Percentiles rank a stretch among this genome's conserved stretches.
Conservation (phyloP, 2,797 vertebrate genomes). For the Arctocebus calabarensis region DNA sequence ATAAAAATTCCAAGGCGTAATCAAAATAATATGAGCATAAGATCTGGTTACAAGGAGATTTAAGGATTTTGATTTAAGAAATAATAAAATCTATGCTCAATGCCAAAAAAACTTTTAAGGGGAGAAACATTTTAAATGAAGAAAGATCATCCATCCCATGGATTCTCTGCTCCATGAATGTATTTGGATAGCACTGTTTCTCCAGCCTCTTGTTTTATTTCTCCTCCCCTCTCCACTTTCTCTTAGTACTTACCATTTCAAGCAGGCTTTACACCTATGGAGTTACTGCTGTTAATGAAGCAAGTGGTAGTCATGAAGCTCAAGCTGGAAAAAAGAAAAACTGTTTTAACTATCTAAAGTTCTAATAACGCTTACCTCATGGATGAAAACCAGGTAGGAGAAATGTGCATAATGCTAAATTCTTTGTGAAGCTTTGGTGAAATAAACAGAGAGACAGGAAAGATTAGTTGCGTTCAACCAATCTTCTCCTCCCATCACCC, state of each 20-base stretch:
- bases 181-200: conserved; percentile 13
- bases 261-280: conserved; percentile 75
- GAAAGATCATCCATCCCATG: background rate
- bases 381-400: conserved; percentile 22
- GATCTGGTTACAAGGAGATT: background rate
- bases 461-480: conserved; percentile 55
- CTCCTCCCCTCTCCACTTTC: conserved; percentile 34
- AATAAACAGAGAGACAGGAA: conserved; percentile 50
- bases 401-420: background rate
- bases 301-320: conserved; percentile 79
- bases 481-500: conserved; percentile 49
- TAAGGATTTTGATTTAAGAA: conserved; percentile 32
- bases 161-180: background rate
- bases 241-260: conserved; percentile 74
- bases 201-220: conserved; percentile 66
- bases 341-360: conserved; percentile 60
- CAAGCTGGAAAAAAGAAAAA: conserved; percentile 38
- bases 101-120: background rate
- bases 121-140: background rate
- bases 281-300: conserved; percentile 78
- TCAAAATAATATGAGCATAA: conserved; percentile 4
- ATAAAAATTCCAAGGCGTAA: background rate
- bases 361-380: conserved; percentile 51
- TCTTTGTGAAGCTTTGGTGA: conserved; percentile 11
- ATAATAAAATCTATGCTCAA: conserved; percentile 24